Base-by-base conservation (phyloP, 1,140 invertebrate species). In the Drosophila repletoides region DNA sequence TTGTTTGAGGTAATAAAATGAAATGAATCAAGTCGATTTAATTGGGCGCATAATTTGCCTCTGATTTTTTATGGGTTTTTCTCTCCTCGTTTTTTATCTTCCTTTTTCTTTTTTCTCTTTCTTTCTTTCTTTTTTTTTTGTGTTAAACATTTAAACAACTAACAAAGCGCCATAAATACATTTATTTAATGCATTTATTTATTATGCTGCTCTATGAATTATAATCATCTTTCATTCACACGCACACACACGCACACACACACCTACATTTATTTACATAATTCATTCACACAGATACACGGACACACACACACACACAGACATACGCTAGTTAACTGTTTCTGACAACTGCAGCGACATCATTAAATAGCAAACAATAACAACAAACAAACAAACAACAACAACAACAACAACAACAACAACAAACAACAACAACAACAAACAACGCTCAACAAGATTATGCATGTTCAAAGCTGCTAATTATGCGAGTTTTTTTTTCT, bases 301-400 rank as follows among this genome's bases (percentile, higher is more conserved):
- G 0, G 26, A 31, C 45, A 12, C 14, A 29, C 24, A 17, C 33
- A 56, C 36, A 15, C 24, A 58, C 58, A 33, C 59, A 60, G 10
- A 28, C 33, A 55, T 29, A 14, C 28, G 51, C 28, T 52, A 66
- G 48, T 66, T 71, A 55, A 66, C 60, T 64, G 45, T 69, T 46
- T 64, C 65, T 86, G 79, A 66, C 71, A 74, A 71, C 53, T 70
- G 70, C 70, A 83, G 64, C 68, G 73, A 77, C 77, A 79, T 84
- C 84, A 79, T 79, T 86, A 69, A 49, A 53, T 64, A 68, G 56
- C 56, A 67, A 66, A 34, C 73, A 73, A 53, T 26, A 73, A 63
- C 45, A 63, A 56, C 49, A 61, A 59, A 74, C 46, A n/a, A 72
- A 53, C 60, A n/a, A 66, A 34, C 73, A 67, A 56, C 36, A 70